phyloP scores from a whole-genome alignment of 2,888 invertebrate genomes.

The Eremobia ochroleuca region DNA sequence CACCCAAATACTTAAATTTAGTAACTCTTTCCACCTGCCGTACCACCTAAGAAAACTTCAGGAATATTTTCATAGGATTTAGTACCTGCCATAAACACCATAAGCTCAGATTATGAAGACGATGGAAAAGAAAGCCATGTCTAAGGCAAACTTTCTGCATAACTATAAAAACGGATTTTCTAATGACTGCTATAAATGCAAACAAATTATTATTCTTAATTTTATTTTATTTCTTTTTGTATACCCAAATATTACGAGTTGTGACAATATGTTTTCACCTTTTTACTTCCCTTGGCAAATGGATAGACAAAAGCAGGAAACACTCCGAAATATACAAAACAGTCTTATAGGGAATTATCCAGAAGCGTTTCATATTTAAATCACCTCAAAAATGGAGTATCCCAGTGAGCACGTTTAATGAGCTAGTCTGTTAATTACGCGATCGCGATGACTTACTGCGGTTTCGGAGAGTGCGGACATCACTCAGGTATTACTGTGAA shows the following conservation, averaged over 20 bases:
- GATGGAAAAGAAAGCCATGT: neutral
- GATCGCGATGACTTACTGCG: conserved; percentile 55
- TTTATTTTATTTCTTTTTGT: neutral
- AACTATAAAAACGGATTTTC: neutral
- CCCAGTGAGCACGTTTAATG: conserved; percentile 65
- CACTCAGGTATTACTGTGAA: conserved; percentile 57
- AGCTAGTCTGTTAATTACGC: conserved; percentile 64
- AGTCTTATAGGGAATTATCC: neutral
- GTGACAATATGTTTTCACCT: neutral
- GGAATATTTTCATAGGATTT: no score
- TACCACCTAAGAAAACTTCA: no score
- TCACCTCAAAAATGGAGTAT: conserved; percentile 13
- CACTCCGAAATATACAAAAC: neutral
- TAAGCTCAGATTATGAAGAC: no score
- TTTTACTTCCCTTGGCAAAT: neutral
- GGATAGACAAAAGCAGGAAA: neutral
- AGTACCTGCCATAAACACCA: no score
- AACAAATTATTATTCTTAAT: neutral
- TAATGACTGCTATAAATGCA: neutral
- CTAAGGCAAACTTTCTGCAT: neutral
- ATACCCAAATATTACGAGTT: neutral
- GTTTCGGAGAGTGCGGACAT: conserved; percentile 44
- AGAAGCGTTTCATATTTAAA: neutral
- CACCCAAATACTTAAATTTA: no score
- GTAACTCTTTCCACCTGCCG: no score